Base-by-base conservation (phyloP, 2,888 invertebrate genomes). In the Autographa gamma region DNA sequence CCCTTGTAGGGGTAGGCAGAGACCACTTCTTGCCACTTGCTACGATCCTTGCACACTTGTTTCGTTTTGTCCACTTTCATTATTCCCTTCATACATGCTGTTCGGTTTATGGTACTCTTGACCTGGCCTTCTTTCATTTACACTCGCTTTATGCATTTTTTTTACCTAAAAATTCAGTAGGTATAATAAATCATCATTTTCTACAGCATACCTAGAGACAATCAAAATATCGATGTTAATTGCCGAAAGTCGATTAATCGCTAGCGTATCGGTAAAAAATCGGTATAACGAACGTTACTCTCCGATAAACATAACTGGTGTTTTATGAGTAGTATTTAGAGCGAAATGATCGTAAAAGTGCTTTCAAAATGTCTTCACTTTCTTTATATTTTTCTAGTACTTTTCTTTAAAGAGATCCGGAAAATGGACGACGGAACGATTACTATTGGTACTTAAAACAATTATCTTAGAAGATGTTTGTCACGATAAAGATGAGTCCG, bases 211-310 rank as follows among this genome's bases (percentile, higher is more conserved):
- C 71, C 69, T 59, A 14, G 38, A 76, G 60, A 79, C 76, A 74
- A 82, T 82, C 71, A 73, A 74, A 81, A 76, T 85, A 86, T 86
- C 86, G 81, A 84, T 85, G 84, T 88, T 91, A 90, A 92, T 89
- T 84, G 89, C 88, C 86, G 92, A 92, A 92, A 92, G 92, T 91
- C 86, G 86, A 80, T 82, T 84, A 88, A 88, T 89, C 81, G 86
- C 77, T 84, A 90, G 89, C 89, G 89, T 91, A 88, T 89, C 92
- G 87, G 82, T 85, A 80, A 89, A 82, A 87, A 85, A 88, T 81
- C 79, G 52, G n/a, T 66, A 18, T 63, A 68, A 48, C 11, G 69
- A 66, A 54, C 73, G 73, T 68, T 69, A 73, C 66, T 76, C 73
- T 73, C 60, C 31, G 73, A 65, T 79, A 65, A 43, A 66, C 69